A percentile compares a stretch with the other conserved stretches of the same genome.
phyloP scores from a whole-genome alignment of 2,113 vertebrate species.

The Gallinago jamesoni region DNA sequence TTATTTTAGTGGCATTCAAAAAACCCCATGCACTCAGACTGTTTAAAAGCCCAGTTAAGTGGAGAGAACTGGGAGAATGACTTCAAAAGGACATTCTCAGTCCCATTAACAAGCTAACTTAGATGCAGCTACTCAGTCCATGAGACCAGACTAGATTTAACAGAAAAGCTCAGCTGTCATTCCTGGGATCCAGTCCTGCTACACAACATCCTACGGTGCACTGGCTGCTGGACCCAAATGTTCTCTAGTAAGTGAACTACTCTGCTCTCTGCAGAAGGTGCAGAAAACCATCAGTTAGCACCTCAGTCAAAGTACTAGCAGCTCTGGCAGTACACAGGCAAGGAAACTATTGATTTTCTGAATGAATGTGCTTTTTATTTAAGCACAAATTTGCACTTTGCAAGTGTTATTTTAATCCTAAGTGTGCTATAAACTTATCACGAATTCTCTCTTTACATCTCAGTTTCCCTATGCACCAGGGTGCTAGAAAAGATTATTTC shows the following conservation, averaged over 20 bases:
- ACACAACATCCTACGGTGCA: neutral
- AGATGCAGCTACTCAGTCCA: neutral
- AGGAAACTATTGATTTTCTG: neutral
- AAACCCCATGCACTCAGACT: neutral
- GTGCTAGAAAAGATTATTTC: neutral
- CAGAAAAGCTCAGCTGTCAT: neutral
- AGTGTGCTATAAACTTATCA: neutral
- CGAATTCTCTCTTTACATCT: neutral
- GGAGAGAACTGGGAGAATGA: neutral
- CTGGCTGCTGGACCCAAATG: neutral
- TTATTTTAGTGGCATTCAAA: neutral
- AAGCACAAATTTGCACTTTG: neutral
- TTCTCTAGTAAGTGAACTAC: fast-evolving
- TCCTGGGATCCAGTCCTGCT: neutral
- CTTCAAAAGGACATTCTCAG: neutral
- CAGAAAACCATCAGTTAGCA: neutral
- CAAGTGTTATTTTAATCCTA: neutral
- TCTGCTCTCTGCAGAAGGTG: neutral
- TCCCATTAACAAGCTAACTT: neutral
- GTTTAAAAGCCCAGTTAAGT: neutral
- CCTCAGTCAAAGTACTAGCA: fast-evolving
- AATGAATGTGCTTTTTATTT: neutral
- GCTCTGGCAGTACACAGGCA: neutral
- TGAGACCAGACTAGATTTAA: neutral
- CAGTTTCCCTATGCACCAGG: neutral